Evolutionary conservation across 2,797 vertebrate genomes (phyloP).

Genomic region (Mus minutoides): DNA sequence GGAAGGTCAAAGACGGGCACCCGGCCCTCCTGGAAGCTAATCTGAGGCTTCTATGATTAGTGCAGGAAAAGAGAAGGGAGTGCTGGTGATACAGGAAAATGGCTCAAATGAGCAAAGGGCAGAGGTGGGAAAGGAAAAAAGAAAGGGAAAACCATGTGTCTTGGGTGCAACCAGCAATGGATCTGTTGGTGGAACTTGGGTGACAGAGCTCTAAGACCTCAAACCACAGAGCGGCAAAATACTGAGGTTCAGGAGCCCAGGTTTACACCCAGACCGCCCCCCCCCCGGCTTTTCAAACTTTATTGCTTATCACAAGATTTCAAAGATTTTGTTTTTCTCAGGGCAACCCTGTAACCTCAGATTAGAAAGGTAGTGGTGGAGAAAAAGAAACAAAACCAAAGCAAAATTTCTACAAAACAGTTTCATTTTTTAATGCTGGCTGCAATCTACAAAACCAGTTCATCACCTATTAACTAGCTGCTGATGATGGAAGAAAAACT

Average conservation of each 20-base stretch:
- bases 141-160: neutral
- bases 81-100: neutral
- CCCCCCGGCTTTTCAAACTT: neutral
- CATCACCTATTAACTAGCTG: slow-evolving; percentile 3
- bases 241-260: neutral
- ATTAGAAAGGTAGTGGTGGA: neutral
- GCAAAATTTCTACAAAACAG: slow-evolving; percentile 37
- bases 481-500: neutral
- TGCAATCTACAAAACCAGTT: slow-evolving; percentile 18
- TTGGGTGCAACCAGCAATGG: neutral
- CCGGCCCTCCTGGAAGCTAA: neutral
- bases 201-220: neutral
- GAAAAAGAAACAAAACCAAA: neutral
- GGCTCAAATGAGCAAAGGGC: neutral
- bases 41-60: neutral
- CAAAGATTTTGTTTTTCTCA: slow-evolving; percentile 13
- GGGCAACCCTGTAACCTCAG: neutral
- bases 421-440: slow-evolving; percentile 37
- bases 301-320: neutral
- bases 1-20: slow-evolving; percentile 25
- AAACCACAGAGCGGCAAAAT: neutral
- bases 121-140: neutral
- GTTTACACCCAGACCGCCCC: neutral
- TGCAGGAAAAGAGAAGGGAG: neutral
- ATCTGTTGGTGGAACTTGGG: neutral